Evolutionary conservation across 2,113 vertebrate species (phyloP), one percentile per base, ranked within the genome.

Genomic region (Hipposideros armiger): DNA sequence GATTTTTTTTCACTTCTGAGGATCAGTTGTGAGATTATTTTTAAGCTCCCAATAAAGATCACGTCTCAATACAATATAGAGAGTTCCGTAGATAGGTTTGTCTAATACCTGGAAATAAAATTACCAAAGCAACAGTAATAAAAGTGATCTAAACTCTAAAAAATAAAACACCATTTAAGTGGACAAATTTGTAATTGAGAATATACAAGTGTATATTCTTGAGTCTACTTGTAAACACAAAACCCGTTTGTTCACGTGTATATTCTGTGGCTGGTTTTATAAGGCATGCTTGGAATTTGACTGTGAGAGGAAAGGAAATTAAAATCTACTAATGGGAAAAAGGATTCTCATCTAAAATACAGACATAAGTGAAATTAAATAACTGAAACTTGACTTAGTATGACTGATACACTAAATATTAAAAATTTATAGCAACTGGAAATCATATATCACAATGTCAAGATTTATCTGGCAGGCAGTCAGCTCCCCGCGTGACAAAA

Each of bases 231-330:
- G 32, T 58, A 95, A 87, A 95, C 56, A 95, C 17, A 96, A 96
- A 93, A 96, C 67, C 0, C 0, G 24, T 90, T 72, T 93, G 36
- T 80, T 72, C 73, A 7, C 82, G 22, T 58, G 7, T 92, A 56
- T 78, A 82, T 85, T 92, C 77, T 74, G 10, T 87, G 52, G n/a
- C 52, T 93, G 60, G 42, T 87, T 97, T 87, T 91, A 47, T 86
- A 90, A 95, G 70, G 32, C 15, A 96, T 62, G 88, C 67, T 94
- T 96, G 92, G 92, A 97, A 96, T 96, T 77, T 89, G 77, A 96
- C 72, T 91, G 80, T 69, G 69, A 92, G 40, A 93, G 47, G 87
- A 45, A 90, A 85, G 60, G 45, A 97, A 96, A 97, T 87, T 95
- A 69, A 89, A 91, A 85, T 91, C 64, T 83, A 84, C 36, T 81